These are phyloP conservation scores for Luperina testacea DNA, from an alignment of 2,888 invertebrate genomes.

Conservation along the genomic window DNA sequence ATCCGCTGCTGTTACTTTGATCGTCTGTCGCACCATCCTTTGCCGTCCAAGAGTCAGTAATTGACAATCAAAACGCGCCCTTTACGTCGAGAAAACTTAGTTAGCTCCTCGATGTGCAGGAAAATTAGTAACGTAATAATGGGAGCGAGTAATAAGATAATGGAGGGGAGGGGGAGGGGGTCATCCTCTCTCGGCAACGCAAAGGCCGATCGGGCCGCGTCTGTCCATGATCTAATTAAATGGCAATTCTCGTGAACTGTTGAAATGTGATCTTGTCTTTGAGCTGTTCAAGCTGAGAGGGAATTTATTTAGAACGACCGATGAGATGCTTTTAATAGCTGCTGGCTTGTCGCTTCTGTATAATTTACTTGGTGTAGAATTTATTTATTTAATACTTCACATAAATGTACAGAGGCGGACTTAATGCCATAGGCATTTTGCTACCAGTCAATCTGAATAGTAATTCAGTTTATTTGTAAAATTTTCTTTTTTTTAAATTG, in stretches of 20 bases:
- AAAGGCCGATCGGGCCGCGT: conserved; percentile 75
- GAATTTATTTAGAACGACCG: conserved; percentile 72
- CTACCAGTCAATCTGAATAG: not conserved
- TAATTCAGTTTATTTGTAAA: not conserved
- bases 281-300: conserved; percentile 71
- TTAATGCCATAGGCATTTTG: too few species aligned
- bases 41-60: conserved; percentile 84
- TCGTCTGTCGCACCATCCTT: conserved; percentile 74
- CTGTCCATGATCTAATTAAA: conserved; percentile 82
- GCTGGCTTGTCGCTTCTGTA: conserved; percentile 13
- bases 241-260: conserved; percentile 77
- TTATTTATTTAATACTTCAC: too few species aligned
- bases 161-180: conserved; percentile 77
- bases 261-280: conserved; percentile 78
- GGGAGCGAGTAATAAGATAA: conserved; percentile 86
- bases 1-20: conserved; percentile 81
- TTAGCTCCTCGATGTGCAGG: conserved; percentile 87
- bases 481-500: not conserved
- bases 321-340: conserved; percentile 26
- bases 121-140: conserved; percentile 89
- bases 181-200: conserved; percentile 75
- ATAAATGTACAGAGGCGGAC: too few species aligned
- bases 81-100: conserved; percentile 86
- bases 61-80: conserved; percentile 89
- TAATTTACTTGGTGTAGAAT: not conserved